Evolutionary conservation across 1,140 invertebrate species (phyloP).

Genomic region (Helicoverpa armigera): DNA sequence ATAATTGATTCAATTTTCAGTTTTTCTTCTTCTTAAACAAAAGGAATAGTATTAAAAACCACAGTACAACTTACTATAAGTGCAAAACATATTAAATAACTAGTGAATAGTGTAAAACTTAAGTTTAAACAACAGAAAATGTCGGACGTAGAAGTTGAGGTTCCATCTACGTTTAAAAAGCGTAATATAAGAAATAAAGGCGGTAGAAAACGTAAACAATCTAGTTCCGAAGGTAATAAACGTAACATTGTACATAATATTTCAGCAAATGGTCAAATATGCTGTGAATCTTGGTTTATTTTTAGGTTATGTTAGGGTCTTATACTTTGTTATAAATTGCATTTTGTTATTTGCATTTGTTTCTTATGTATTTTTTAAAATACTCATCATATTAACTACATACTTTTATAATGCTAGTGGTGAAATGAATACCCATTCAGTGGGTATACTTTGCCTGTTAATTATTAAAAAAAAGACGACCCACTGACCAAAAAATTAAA

Average conservation of each 20-base stretch:
- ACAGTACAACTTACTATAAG: not conserved
- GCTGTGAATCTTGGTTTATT: not conserved
- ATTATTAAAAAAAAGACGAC: too few relatives aligned
- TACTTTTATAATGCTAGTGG: not conserved
- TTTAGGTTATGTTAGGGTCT: constrained; percentile 31
- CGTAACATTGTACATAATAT: not conserved
- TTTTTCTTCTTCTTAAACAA: too few relatives aligned
- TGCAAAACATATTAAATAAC: not conserved
- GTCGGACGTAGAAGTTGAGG: constrained; percentile 78
- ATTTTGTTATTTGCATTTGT: too few relatives aligned
- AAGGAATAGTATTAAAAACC: too few relatives aligned
- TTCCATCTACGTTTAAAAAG: constrained; percentile 76
- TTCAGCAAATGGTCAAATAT: not conserved
- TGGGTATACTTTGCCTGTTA: too few relatives aligned
- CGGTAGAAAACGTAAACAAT: constrained; percentile 76
- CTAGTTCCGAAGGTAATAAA: constrained; percentile 77
- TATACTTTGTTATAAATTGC: too few relatives aligned
- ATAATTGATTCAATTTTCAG: too few relatives aligned
- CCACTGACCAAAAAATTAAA: too few relatives aligned
- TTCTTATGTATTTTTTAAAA: too few relatives aligned
- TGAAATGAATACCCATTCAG: too few relatives aligned
- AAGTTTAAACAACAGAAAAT: constrained; percentile 60
- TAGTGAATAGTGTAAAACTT: not conserved
- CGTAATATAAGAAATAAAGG: constrained; percentile 73
- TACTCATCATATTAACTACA: not conserved